Conservation (phyloP, 2,888 invertebrate species). For the Eledona agricola region DNA sequence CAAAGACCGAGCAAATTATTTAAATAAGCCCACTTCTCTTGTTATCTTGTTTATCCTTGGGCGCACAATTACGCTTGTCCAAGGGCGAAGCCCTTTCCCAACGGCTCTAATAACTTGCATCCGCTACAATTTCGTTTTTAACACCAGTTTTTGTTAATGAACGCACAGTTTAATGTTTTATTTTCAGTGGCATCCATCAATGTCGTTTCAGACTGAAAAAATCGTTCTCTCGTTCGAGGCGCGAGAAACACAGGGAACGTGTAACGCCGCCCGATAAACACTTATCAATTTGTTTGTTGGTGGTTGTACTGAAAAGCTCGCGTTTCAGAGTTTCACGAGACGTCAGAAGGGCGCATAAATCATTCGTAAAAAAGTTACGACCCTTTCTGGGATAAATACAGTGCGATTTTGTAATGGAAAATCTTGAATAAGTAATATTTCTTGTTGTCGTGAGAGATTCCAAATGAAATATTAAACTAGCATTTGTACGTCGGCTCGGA, state of each 20-base stretch:
- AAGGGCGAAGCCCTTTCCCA: background rate
- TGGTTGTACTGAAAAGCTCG: conserved; percentile 19
- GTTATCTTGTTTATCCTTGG: conserved; percentile 26
- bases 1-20: conserved; percentile 13
- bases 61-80: conserved; percentile 21
- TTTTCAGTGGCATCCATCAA: conserved; percentile 32
- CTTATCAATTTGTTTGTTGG: conserved; percentile 21
- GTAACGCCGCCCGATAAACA: conserved; percentile 20
- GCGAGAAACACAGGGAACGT: conserved; percentile 3
- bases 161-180: conserved; percentile 31
- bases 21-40: conserved; percentile 26
- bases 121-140: conserved; percentile 18
- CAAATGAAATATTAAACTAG: conserved; percentile 26
- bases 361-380: conserved; percentile 24
- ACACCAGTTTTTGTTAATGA: conserved; percentile 32
- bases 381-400: conserved; percentile 16
- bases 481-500: conserved; percentile 12
- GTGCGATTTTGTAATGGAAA: conserved; percentile 14
- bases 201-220: conserved; percentile 19
- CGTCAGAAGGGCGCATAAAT: conserved; percentile 21
- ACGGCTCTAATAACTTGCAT: conserved; percentile 12
- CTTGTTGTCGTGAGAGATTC: conserved; percentile 12
- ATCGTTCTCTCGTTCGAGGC: conserved; percentile 15
- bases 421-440: conserved; percentile 12
- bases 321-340: conserved; percentile 19